Evolutionary conservation across 2,797 vertebrate species (phyloP), one percentile per base, ranked within the genome.

Genomic region (Thunnus albacares): DNA sequence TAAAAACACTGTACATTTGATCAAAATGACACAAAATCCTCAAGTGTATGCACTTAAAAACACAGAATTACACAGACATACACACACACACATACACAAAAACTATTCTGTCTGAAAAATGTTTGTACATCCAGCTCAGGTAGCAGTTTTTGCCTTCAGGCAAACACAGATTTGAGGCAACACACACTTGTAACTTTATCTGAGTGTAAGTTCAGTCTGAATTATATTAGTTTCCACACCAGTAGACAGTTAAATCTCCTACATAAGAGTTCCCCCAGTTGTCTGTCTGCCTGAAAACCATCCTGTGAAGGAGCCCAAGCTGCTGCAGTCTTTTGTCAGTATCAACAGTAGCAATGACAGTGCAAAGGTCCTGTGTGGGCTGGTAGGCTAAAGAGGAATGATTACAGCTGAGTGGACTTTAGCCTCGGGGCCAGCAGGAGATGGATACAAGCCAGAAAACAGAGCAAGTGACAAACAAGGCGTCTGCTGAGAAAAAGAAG

Each of bases 301-400:
- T 51, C 43, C 51, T 70, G 49, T 13, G 22, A 56, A 35, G 58
- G 41, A 79, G 38, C 45, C 41, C 26, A 53, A 74, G 75, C 55
- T 57, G 45, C 71, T 75, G 56, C 30, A 61, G 47, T 35, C 53
- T 51, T 77, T 35, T 18, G 20, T 64, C 35, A 1, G n/a, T 55
- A 67, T 63, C 58, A 75, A 75, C 78, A 75, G 83, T 38, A 83
- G 76, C 79, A 73, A 65, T 79, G 79, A 83, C 59, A 56, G 90
- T 56, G 76, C 87, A 91, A 92, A 93, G 85, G 87, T 92, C 84
- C 71, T 80, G 73, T 83, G 90, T 86, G 77, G 73, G 82, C 82
- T 78, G 81, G 65, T 75, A 81, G 82, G 83, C 81, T 90, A 89
- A 91, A 82, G 77, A 87, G 70, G 68, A 86, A 70, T 77, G 84